Conservation (phyloP, 2,113 vertebrate species). For the Brachyhypopomus occidentalis region DNA sequence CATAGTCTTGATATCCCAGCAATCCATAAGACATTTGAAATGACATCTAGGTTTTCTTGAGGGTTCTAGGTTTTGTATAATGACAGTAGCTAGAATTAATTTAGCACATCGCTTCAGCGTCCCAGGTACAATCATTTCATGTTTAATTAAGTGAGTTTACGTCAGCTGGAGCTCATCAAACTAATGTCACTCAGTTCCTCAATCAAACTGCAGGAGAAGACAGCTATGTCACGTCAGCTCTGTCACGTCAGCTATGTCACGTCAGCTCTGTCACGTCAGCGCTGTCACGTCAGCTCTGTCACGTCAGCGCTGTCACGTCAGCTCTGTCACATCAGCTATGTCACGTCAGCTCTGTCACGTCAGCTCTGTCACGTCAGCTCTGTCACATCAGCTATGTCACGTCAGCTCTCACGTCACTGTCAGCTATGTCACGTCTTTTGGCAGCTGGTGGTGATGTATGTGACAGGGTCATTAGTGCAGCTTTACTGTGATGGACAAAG, state of each 20-base stretch:
- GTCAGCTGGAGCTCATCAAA: background rate
- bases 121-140: background rate
- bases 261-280: no score
- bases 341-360: no score
- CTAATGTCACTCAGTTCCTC: background rate
- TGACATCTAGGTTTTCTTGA: no score
- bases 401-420: background rate
- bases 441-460: conserved; percentile 10
- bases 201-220: background rate
- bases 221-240: background rate
- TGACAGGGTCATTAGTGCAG: conserved; percentile 13
- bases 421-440: background rate
- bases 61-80: no score
- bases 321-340: background rate
- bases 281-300: background rate
- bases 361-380: background rate
- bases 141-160: background rate
- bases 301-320: no score
- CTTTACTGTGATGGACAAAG: conserved; percentile 9
- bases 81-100: no score
- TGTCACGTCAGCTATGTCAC: background rate
- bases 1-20: no score
- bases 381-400: background rate
- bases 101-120: background rate
- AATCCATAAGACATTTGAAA: no score